Conservation (phyloP, 53 echinoderm and acorn worm species). For the Holothuria scabra region DNA sequence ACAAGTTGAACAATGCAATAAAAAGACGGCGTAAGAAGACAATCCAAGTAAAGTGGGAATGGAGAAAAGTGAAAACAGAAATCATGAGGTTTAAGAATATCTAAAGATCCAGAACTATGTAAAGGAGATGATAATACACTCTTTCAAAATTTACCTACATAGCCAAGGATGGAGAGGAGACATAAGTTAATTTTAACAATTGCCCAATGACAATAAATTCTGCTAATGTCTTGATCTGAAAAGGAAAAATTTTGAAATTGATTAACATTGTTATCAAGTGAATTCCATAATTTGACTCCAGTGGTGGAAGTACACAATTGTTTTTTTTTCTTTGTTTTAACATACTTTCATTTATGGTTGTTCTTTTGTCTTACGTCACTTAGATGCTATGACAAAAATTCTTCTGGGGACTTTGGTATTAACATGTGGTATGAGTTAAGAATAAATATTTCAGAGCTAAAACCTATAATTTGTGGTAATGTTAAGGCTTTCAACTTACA, state of each 20-base stretch:
- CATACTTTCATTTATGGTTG: constrained; percentile 24
- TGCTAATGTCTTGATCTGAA: neutral
- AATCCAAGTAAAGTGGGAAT: too few species aligned
- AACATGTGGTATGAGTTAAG: constrained; percentile 6
- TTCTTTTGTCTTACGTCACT: constrained; percentile 8
- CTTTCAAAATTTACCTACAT: too few species aligned
- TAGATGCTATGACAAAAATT: neutral
- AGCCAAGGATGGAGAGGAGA: too few species aligned
- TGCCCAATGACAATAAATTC: too few species aligned
- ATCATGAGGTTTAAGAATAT: too few species aligned
- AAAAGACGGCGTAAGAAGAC: too few species aligned
- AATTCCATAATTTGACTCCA: neutral
- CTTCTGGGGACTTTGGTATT: constrained; percentile 2
- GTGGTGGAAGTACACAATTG: too few species aligned
- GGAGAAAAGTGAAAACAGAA: too few species aligned
- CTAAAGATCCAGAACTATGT: too few species aligned
- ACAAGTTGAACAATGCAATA: too few species aligned
- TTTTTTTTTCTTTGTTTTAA: neutral
- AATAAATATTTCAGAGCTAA: constrained; percentile 35
- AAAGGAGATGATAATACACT: too few species aligned
- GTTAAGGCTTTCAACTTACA: neutral
- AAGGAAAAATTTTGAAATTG: constrained; percentile 4
- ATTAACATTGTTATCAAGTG: constrained; percentile 10
- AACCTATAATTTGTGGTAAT: constrained; percentile 24
- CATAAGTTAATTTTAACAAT: too few species aligned